Evolutionary conservation across 2,113 vertebrate genomes (phyloP).

Genomic region (Bubo scandiacus): DNA sequence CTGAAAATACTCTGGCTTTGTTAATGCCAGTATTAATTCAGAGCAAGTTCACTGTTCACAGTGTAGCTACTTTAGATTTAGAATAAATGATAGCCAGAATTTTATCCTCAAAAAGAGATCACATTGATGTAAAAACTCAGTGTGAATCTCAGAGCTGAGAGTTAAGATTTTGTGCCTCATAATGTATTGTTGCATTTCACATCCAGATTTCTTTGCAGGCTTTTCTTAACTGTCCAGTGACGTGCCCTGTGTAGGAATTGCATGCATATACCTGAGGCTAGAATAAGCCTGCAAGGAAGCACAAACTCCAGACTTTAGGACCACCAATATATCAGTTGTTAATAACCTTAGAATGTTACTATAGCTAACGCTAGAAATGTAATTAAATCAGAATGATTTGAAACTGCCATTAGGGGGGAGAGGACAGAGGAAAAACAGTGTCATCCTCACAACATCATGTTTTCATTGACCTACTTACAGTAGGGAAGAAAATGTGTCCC

Average conservation of each 20-base stretch:
- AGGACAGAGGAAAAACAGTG: neutral
- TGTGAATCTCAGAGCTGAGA: neutral
- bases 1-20: neutral
- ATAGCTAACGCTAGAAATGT: neutral
- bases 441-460: slow-evolving; percentile 44
- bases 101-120: neutral
- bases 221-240: neutral
- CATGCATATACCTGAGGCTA: neutral
- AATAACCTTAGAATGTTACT: neutral
- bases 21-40: neutral
- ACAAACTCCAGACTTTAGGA: neutral
- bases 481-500: slow-evolving; percentile 20
- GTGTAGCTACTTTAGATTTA: neutral
- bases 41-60: neutral
- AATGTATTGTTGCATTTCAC: neutral
- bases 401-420: slow-evolving; percentile 1
- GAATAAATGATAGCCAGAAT: neutral
- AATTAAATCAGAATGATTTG: slow-evolving; percentile 45
- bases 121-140: neutral
- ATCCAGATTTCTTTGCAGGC: neutral
- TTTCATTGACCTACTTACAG: slow-evolving; percentile 66
- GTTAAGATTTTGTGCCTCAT: neutral
- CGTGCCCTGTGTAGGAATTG: neutral
- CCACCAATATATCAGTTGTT: slow-evolving; percentile 3
- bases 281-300: neutral